Evolutionary conservation across 2,888 invertebrate species (phyloP), one percentile per base, ranked within the genome.

Genomic region (Lymantria monacha): DNA sequence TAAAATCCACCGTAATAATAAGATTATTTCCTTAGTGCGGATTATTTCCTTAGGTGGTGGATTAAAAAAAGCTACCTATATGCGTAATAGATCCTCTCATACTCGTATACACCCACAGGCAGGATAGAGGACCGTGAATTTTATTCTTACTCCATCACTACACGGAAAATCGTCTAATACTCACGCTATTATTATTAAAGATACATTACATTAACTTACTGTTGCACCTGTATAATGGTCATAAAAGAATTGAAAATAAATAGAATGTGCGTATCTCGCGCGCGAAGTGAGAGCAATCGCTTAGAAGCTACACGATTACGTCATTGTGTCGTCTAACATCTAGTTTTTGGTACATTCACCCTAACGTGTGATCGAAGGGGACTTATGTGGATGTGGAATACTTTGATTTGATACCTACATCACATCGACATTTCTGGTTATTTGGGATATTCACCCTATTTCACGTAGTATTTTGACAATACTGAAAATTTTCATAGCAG

Each of bases 241-340:
- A n/a, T 38, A 38, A 84, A 85, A 48, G 87, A 88, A 87, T 87
- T 86, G 86, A 85, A 87, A 87, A 86, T 85, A 87, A 85, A 88
- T 88, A 83, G 87, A 33, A 10, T 78, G 69, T 69, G 74, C 59
- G 64, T 69, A 74, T 78, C 65, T 74, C 74, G 70, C 84, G 81
- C 85, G 82, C 76, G 79, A 75, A 74, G 74, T 62, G 68, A 64
- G 71, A 55, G 76, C 82, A 83, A 84, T 87, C 84, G 81, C 63
- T 80, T 71, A 80, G 82, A 85, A 85, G 66, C 68, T 74, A 82
- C 73, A 62, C 73, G 80, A 83, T 85, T 84, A 83, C 73, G 63
- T 62, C 60, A 57, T 51, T 60, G 47, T 49, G 49, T 44, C 48
- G 48, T 43, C 8, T 42, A 44, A 30, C 54, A 13, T 44, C 46